Evolutionary conservation across 2,113 vertebrate species (phyloP).

Genomic region (Heliornis fulica): DNA sequence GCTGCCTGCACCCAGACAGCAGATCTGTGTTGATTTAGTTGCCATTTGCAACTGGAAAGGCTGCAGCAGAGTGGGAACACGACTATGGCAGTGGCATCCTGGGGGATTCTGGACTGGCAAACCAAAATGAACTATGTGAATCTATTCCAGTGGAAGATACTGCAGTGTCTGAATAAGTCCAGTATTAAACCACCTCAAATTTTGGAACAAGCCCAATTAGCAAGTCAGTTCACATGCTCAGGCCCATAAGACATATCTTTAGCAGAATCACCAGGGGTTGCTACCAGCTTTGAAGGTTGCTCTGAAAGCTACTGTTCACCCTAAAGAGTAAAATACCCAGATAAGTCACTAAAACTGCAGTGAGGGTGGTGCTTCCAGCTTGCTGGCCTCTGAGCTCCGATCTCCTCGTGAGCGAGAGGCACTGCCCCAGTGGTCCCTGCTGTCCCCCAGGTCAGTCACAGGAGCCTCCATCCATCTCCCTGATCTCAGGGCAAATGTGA

Average conservation of each 20-base stretch:
- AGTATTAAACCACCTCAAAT: constrained; percentile 53
- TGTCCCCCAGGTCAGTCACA: not conserved
- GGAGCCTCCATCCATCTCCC: not conserved
- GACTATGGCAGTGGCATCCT: not conserved
- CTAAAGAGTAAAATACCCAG: not conserved
- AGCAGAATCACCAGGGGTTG: not conserved
- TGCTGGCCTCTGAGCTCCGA: not conserved
- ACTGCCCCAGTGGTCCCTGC: not conserved
- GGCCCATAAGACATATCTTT: not conserved
- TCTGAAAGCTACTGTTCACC: not conserved
- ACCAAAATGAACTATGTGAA: not conserved
- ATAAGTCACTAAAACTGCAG: not conserved
- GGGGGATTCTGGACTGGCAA: not conserved
- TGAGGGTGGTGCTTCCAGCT: not conserved
- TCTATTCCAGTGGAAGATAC: not conserved
- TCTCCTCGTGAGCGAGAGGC: not conserved
- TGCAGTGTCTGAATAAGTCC: constrained; percentile 33
- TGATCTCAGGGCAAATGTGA: not conserved
- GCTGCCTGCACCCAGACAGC: not conserved
- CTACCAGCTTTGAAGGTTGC: not conserved
- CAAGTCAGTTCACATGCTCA: not conserved
- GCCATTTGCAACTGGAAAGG: not conserved
- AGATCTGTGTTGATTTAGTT: not conserved
- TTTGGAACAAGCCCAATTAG: constrained; percentile 33
- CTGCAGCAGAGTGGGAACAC: not conserved